phyloP scores from a whole-genome alignment of 2,888 invertebrate species.

The Steinernema scapterisci region DNA sequence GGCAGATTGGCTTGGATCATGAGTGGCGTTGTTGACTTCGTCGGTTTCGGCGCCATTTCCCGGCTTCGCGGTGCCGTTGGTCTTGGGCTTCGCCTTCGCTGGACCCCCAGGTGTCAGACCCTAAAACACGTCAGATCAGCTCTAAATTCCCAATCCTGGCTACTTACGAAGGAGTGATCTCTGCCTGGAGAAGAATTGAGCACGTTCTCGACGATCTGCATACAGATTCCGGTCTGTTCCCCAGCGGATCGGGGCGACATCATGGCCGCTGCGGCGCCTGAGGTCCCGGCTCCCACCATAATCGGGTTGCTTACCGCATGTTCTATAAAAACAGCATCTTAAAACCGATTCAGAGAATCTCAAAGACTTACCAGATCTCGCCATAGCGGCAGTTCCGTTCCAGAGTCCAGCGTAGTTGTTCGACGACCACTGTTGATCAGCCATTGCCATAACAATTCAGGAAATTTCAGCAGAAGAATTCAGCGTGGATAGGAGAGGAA shows the following conservation, averaged over 20 bases:
- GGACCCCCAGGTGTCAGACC: conserved; percentile 25
- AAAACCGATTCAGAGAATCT: neutral
- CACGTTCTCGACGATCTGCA: conserved; percentile 98
- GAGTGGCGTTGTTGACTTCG: neutral
- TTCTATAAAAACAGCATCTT: conserved; percentile 68
- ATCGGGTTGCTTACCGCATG: conserved; percentile 78
- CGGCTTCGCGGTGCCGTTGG: conserved; percentile 15
- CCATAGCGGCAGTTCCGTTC: conserved; percentile 4
- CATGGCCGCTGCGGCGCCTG: conserved; percentile 41
- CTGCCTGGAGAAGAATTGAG: conserved; percentile 75
- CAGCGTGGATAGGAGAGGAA: neutral
- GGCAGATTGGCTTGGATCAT: no score
- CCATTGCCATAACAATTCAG: conserved; percentile 18
- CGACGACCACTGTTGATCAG: conserved; percentile 29
- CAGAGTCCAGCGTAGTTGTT: conserved; percentile 15
- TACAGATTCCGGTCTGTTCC: conserved; percentile 86
- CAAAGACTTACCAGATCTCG: neutral
- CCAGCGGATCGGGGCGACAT: conserved; percentile 75
- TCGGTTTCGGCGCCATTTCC: conserved; percentile 4
- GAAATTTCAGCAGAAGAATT: neutral
- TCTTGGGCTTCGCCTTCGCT: neutral
- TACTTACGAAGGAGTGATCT: conserved; percentile 40
- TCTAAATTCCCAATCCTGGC: neutral
- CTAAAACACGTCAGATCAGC: neutral
- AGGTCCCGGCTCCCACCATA: conserved; percentile 72